Evolutionary conservation across 1,140 invertebrate species (phyloP), one percentile per base, ranked within the genome.

Genomic region (Drosophila persimilis): DNA sequence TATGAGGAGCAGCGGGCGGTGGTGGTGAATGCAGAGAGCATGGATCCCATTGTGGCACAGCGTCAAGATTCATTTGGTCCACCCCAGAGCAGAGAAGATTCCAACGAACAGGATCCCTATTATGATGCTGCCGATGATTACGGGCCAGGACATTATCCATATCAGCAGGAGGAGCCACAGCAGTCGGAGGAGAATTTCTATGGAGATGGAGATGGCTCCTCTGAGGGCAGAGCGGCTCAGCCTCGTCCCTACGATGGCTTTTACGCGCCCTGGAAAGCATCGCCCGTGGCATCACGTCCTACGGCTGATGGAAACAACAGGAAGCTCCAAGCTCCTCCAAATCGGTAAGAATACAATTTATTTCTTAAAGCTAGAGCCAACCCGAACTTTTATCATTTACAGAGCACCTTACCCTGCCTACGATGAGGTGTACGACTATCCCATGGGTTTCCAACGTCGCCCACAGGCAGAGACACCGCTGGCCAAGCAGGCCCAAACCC

Each of bases 1-100:
- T 88, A 88, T 26, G 83, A 88, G 61, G 83, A 88, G 45, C 83
- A 88, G 43, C 57, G 58, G 6, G 79, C 83, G 17, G 84, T 88
- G 24, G 78, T 88, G n/a, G 83, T 88, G 13, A 79, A 83, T 24
- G 47, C 58, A 6, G 64, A 88, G 20, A 83, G 58, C 17, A 57
- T 60, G 13, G 44, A 56, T 9, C 57, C 83, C 1, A 48, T 76
- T 0, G 24, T 74, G 44, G 81, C 64, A 0, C 54, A 67, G 53
- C 77, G 81, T 9, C 73, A 77, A 15, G 56, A 77, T 54, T 31
- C 45, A 0, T 75, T 67, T 58, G 77, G 77, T 6, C 81, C 77
- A 9, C 77, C 81, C 0, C 46, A 74, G 6, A 43, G 70, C n/a
- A 56, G 58, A 15, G 46, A 65, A 13, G 74, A 81, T 15, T 71